Base-by-base conservation (phyloP, 2,797 vertebrate genomes). In the Ctenosaura bakeri region DNA sequence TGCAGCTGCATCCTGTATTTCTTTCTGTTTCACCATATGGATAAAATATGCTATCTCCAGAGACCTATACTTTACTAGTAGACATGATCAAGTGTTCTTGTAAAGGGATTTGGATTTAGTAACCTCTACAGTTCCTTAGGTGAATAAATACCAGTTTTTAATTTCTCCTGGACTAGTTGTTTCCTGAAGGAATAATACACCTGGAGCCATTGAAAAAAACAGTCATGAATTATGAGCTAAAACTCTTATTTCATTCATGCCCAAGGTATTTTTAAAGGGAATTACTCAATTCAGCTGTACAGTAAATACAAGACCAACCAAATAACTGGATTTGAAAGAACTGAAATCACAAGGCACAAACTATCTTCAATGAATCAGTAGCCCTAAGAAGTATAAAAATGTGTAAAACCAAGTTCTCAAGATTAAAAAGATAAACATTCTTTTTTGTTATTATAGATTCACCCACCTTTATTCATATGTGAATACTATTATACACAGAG, bases 1-100 rank as follows among this genome's bases (percentile, higher is more conserved):
- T 89, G 66, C 6, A 56, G 84, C 88, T 88, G 26, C 10, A 89
- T 50, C 4, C 18, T 76, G 71, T 88, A 52, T 90, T 76, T 9
- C 29, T 83, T 87, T 90, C 13, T 76, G 32, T 85, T 95, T 95
- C 90, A 3, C 52, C 29, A 32, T 74, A 18, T 32, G 56, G 59
- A 80, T 76, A 91, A 89, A 8, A 81, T 90, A 79, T 1, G 52
- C 0, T 32, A 91, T 52, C 78, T 90, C 22, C 26, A 26, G 81
- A 62, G 24, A 54, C 38, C 92, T 90, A 73, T 73, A 79, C 78
- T 80, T 91, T 82, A 73, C 74, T 14, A 80, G n/a, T 26, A 20
- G 85, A 88, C 20, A 14, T 91, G 52, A 73, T 66, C 52, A 90
- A 83, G 29, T 83, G n/a, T 76, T 87, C 7, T 46, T 87, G 79